These are phyloP conservation scores for Pseudois nayaur DNA, from an alignment of 2,113 vertebrate species.

Conservation along the genomic window DNA sequence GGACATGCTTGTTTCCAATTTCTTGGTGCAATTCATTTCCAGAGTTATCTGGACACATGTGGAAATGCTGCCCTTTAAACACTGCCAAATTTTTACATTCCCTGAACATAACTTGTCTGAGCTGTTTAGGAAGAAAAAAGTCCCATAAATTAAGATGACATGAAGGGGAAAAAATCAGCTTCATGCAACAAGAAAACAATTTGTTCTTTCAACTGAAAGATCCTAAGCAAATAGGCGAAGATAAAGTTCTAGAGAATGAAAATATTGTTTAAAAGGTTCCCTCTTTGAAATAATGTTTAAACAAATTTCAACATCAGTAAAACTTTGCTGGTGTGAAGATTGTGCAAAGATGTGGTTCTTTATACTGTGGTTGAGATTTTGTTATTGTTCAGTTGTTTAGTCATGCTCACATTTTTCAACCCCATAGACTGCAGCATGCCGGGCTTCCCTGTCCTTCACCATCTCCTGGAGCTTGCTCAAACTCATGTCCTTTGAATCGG, in stretches of 20 bases:
- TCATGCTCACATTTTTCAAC: not conserved
- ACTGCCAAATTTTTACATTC: slow-evolving; percentile 43
- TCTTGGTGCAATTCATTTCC: slow-evolving; percentile 57
- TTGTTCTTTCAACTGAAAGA: slow-evolving; percentile 37
- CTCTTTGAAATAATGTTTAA: slow-evolving; percentile 4
- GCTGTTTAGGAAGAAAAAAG: not conserved
- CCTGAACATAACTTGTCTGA: slow-evolving; percentile 28
- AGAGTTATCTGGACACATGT: slow-evolving; percentile 45
- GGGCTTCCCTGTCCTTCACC: not conserved
- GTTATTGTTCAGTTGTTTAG: not conserved
- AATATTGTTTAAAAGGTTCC: not conserved
- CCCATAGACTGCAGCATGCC: not conserved
- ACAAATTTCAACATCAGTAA: not conserved
- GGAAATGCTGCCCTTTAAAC: slow-evolving; percentile 36
- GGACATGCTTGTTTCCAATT: slow-evolving; percentile 66
- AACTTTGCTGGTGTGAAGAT: not conserved
- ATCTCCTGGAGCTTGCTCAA: not conserved
- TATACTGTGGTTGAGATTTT: not conserved
- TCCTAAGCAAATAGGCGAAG: not conserved
- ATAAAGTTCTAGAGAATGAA: not conserved
- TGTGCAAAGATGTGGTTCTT: not conserved
- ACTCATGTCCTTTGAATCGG: not conserved
- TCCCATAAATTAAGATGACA: slow-evolving; percentile 52
- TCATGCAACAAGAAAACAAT: not conserved
- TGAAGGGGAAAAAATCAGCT: not conserved